Evolutionary conservation across 2,888 invertebrate genomes (phyloP).

Genomic region (Geophilus truncorum): DNA sequence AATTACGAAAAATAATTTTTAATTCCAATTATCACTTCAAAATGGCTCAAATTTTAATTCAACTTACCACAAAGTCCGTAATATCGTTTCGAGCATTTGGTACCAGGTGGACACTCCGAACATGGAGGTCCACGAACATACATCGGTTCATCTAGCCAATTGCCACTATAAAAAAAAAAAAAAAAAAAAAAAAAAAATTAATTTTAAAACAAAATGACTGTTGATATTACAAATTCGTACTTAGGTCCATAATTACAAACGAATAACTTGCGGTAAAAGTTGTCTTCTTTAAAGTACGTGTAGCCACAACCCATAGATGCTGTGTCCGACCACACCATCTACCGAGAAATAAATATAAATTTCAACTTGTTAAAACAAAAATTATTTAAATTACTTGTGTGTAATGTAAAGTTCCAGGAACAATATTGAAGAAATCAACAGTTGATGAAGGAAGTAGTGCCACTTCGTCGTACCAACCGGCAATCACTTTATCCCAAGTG

Average conservation of each 20-base stretch:
- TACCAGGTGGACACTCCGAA: slow-evolving; percentile 34
- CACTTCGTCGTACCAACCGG: slow-evolving; percentile 36
- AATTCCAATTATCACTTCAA: no score
- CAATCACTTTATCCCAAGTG: slow-evolving; percentile 33
- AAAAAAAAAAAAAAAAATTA: not conserved
- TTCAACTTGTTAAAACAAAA: not conserved
- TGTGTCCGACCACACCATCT: slow-evolving; percentile 36
- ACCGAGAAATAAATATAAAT: not conserved
- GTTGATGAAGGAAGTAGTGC: slow-evolving; percentile 33
- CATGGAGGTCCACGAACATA: slow-evolving; percentile 35
- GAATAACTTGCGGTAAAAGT: slow-evolving; percentile 35
- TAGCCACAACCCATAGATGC: slow-evolving; percentile 35
- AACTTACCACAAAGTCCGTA: slow-evolving; percentile 35
- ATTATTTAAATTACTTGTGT: slow-evolving; percentile 34
- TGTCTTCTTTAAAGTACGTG: slow-evolving; percentile 32
- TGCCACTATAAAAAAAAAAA: slow-evolving; percentile 34
- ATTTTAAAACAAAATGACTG: no score
- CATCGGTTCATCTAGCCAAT: slow-evolving; percentile 35
- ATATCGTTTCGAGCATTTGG: slow-evolving; percentile 34
- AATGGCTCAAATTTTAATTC: not conserved
- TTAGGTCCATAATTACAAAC: slow-evolving; percentile 37
- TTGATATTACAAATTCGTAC: no score
- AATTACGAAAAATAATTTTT: no score
- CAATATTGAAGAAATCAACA: slow-evolving; percentile 33
- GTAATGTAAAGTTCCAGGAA: slow-evolving; percentile 36